Evolutionary conservation across 2,113 vertebrate genomes (phyloP), one percentile per base, ranked within the genome.

Genomic region (Taurulus bubalis): DNA sequence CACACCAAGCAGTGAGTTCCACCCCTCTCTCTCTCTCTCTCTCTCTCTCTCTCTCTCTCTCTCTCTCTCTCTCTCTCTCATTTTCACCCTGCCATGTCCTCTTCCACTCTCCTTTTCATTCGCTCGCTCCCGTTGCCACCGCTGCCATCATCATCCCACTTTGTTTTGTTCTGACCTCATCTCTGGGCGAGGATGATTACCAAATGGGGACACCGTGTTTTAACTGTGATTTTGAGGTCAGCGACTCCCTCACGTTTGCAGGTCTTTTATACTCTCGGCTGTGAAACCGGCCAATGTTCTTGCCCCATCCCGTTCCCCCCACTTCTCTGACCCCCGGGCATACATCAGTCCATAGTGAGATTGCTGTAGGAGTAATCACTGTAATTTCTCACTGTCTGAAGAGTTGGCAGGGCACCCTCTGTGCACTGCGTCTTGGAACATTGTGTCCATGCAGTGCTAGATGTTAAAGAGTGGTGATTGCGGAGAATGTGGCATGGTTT

Each of bases 1-100:
- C 90, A 92, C 93, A 94, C 90, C 90, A 90, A 91, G 88, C 93
- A 94, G 90, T 55, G 88, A 92, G 88, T 89, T 90, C 90, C 87
- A 93, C 91, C 91, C 77, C 92, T 78, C 86, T 79, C 85, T 71
- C 64, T 85, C 82, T 70, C 72, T 58, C 85, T 87, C 85, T 82
- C 10, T 24, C 22, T 56, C 55, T 56, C 55, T 80, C 9, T 9
- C 86, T 77, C 85, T 71, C 65, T 85, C 82, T 70, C 72, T 58
- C 85, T 87, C 86, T 85, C 81, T 67, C 71, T 58, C 85, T 87
- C 83, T 81, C 2, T 53, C 20, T 26, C 55, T 56, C 55, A 6
- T 58, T 28, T 58, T 28, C 26, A 58, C 55, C 12, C 24, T 15
- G 55, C 10, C 24, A 7, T 28, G 55, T 28, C 86, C 55, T 58